Base-by-base conservation (phyloP, 2,797 vertebrate species). In the Enteromius afrohamiltoni region DNA sequence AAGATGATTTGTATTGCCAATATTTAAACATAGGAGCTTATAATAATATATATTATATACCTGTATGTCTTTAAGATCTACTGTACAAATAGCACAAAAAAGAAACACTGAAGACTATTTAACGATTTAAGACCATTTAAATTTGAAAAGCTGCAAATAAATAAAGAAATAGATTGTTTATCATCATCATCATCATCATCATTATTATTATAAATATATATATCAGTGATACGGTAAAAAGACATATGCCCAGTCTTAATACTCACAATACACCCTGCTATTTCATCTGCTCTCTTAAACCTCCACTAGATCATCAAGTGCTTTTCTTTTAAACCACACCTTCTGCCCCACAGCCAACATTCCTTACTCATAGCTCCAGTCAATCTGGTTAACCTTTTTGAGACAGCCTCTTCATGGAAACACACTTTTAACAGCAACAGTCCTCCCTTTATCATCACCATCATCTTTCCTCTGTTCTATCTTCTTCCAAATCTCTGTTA, bases 291-390 rank as follows among this genome's bases (percentile, higher is more conserved):
- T 21, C n/a, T 64, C 40, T 77, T 77, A 5, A 29, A 23, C 17
- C 40, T 23, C 5, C 37, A 53, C 23, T 55, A 47, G 9, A 40
- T 6, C 47, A 75, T 51, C 65, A 75, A 53, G 31, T 26, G 34
- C 40, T 37, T 81, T 71, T 58, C 10, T 75, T 40, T 76, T 17
- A 68, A 79, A 69, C 64, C 73, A 31, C 23, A 55, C 73, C 81
- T 77, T 42, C 34, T 58, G 62, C 37, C 68, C n/a, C 14, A 45
- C 49, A 76, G 71, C 49, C 31, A 16, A 47, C 60, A 69, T 77
- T 83, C 81, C 81, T 49, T 42, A 64, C 79, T 81, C 79, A 80
- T 45, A 19, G 37, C n/a, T 45, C 53, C 3, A 51, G 67, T 70
- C 51, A 80, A 53, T 21, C 42, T 19, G 7, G 64, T n/a, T 4